Conservation (phyloP, 2,888 invertebrate species). For the Dichetophora obliterata region DNA sequence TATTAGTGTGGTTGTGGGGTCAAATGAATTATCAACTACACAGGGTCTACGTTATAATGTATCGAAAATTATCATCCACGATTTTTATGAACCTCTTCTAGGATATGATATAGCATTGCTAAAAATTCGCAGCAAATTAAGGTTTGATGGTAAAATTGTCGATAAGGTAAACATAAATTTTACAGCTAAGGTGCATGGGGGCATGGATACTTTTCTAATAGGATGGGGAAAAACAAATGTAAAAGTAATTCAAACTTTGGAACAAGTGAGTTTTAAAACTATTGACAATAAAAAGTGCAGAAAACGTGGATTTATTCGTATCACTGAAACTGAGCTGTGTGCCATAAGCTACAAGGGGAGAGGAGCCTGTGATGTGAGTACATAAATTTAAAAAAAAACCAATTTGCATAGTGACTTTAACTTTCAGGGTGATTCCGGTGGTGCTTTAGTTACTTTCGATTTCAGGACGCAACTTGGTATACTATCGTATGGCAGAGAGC, state of each 20-base stretch:
- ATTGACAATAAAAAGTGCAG: slow-evolving; percentile 56
- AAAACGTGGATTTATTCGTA: slow-evolving; percentile 49
- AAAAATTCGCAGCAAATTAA: slow-evolving; percentile 52
- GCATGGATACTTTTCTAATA: slow-evolving; percentile 48
- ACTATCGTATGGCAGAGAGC: slow-evolving; percentile 61
- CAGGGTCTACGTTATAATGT: slow-evolving; percentile 52
- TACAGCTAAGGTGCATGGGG: slow-evolving; percentile 63
- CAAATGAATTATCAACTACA: slow-evolving; percentile 44
- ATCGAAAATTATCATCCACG: slow-evolving; percentile 52
- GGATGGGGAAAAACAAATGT: slow-evolving; percentile 62
- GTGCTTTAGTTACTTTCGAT: slow-evolving; percentile 58
- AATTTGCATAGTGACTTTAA: not conserved
- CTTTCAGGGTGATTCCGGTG: slow-evolving; percentile 65
- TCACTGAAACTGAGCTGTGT: slow-evolving; percentile 61
- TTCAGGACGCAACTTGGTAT: slow-evolving; percentile 56
- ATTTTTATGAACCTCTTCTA: slow-evolving; percentile 53
- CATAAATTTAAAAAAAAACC: not conserved
- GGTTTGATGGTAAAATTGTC: slow-evolving; percentile 52
- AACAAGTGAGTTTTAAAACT: slow-evolving; percentile 56
- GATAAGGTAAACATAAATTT: slow-evolving; percentile 44
- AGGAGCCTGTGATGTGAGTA: slow-evolving; percentile 64
- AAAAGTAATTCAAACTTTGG: slow-evolving; percentile 47
- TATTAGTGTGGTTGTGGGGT: slow-evolving; percentile 54
- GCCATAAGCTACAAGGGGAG: slow-evolving; percentile 56
- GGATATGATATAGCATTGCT: slow-evolving; percentile 62